Percentiles rank a stretch among this genome's conserved stretches.
Conservation (phyloP, 2,888 invertebrate genomes). For the Agrenia bidenticulata region DNA sequence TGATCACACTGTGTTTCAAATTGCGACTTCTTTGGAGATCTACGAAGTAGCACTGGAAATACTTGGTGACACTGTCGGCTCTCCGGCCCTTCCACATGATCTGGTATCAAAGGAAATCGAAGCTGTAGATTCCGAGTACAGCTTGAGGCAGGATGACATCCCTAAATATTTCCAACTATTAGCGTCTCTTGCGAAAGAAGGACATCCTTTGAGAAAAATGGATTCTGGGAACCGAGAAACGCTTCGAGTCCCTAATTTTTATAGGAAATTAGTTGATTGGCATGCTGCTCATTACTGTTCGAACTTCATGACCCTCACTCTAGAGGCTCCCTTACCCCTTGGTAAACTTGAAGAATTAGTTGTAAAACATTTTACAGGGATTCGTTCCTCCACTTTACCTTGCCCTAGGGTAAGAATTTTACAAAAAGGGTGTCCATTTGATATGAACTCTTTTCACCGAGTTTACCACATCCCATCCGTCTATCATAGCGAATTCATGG, state of each 20-base stretch:
- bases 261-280: constrained; percentile 28
- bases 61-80: constrained; percentile 29
- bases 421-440: constrained; percentile 26
- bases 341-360: constrained; percentile 22
- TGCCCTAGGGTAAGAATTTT: constrained; percentile 10
- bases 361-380: constrained; percentile 24
- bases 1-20: constrained; percentile 14
- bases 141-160: constrained; percentile 28
- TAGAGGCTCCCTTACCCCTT: constrained; percentile 36
- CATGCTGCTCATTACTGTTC: constrained; percentile 27
- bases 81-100: constrained; percentile 27
- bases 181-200: constrained; percentile 26
- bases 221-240: constrained; percentile 34
- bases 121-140: constrained; percentile 40
- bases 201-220: constrained; percentile 34
- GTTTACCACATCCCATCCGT: constrained; percentile 34
- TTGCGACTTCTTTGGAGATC: constrained; percentile 19
- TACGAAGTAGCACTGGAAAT: constrained; percentile 31
- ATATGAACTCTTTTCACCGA: constrained; percentile 25
- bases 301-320: constrained; percentile 33
- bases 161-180: constrained; percentile 30
- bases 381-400: background rate
- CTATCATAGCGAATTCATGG: constrained; percentile 29
- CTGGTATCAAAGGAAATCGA: constrained; percentile 30
- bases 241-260: constrained; percentile 24